Conservation (phyloP, 2,113 vertebrate genomes). For the Pseudopodoces humilis region DNA sequence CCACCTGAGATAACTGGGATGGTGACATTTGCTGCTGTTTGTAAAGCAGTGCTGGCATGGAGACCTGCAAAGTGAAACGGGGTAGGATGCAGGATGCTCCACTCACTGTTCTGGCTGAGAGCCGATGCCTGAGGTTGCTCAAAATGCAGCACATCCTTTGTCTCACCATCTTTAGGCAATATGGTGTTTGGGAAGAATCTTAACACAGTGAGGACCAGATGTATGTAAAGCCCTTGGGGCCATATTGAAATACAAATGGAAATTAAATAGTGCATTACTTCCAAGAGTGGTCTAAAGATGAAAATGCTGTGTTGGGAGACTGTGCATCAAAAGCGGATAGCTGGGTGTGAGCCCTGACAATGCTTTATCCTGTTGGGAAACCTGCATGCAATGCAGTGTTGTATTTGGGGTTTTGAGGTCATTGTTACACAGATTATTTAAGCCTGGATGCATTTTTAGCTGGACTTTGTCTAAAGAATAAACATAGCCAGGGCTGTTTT, state of each 20-base stretch:
- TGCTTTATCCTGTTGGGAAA: conserved; percentile 28
- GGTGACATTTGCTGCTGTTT: neutral
- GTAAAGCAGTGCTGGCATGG: neutral
- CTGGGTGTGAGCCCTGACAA: conserved; percentile 9
- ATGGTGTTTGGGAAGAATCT: neutral
- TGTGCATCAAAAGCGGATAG: neutral
- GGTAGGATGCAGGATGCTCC: neutral
- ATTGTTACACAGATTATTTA: conserved; percentile 65
- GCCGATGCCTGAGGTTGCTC: neutral
- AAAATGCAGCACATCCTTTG: neutral
- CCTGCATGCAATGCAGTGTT: conserved; percentile 22
- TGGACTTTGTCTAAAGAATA: conserved; percentile 73
- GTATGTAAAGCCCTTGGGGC: conserved; percentile 45
- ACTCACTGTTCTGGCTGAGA: neutral
- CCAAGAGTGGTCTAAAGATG: neutral
- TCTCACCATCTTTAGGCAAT: neutral
- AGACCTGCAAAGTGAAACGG: neutral
- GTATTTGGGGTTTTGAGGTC: conserved; percentile 60
- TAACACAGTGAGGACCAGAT: neutral
- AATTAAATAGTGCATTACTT: neutral
- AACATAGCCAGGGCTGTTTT: conserved; percentile 60
- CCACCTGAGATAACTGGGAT: neutral
- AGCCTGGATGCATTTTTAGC: conserved; percentile 67
- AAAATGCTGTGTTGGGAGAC: neutral
- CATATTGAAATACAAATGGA: conserved; percentile 45